Evolutionary conservation across 1,140 invertebrate genomes (phyloP).

Genomic region (Heliconius hewitsoni): DNA sequence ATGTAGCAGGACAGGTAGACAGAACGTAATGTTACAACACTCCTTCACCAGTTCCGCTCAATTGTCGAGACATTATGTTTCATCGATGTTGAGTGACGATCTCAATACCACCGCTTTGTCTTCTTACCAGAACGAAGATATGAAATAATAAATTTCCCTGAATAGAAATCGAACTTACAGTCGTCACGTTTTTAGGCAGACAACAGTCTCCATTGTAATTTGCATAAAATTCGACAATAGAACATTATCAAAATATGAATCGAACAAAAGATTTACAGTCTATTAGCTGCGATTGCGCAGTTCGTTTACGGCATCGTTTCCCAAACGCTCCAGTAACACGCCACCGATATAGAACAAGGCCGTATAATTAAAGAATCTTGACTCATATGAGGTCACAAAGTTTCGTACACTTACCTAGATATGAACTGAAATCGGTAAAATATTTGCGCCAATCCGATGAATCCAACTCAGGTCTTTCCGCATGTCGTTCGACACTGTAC

Average conservation of each 20-base stretch:
- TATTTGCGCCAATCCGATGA: constrained; percentile 74
- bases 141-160: too few relatives aligned
- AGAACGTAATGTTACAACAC: too few relatives aligned
- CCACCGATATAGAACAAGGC: constrained; percentile 75
- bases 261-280: constrained; percentile 30
- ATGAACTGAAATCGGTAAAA: constrained; percentile 77
- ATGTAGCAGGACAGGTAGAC: too few relatives aligned
- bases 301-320: constrained; percentile 66
- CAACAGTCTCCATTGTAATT: neutral
- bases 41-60: too few relatives aligned
- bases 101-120: too few relatives aligned
- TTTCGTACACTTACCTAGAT: constrained; percentile 73
- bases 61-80: too few relatives aligned
- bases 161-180: too few relatives aligned
- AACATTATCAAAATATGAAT: neutral
- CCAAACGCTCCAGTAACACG: constrained; percentile 71
- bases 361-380: constrained; percentile 66
- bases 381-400: constrained; percentile 59
- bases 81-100: too few relatives aligned
- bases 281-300: constrained; percentile 60
- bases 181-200: too few relatives aligned
- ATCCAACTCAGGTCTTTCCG: constrained; percentile 59
- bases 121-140: too few relatives aligned
- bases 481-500: constrained; percentile 67
- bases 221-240: neutral